Evolutionary conservation across 2,113 vertebrate species (phyloP), one percentile per base, ranked within the genome.

Genomic region (Mobula hypostoma): DNA sequence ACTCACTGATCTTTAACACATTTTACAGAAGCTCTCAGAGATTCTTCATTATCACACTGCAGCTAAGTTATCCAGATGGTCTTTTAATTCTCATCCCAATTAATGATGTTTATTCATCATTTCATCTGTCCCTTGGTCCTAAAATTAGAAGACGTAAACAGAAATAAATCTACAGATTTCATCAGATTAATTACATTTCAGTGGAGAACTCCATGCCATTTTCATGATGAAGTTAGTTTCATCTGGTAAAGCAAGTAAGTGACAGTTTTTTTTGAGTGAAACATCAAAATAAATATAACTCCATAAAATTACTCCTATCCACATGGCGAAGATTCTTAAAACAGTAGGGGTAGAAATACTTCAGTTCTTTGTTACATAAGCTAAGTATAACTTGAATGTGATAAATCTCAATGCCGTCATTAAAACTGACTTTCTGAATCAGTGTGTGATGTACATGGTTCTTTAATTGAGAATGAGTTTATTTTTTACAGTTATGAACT

Each of bases 21-120:
- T 2, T 63, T 66, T 77, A 77, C n/a, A 32, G 17, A 90, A 90
- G 14, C 58, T 85, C 82, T 27, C 7, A 19, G 61, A 90, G 85
- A 66, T 66, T 90, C 15, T 21, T 74, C 66, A 15, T 68, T 29
- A 90, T 90, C 29, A 36, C 4, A 15, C 29, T 61, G 61, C 61
- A 90, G 32, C 61, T 68, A 66, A 61, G 29, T 90, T 90, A 32
- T 90, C 61, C 85, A 90, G 85, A 90, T 68, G 85, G 85, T 90
- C 85, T 68, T 90, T 90, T 90, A 36, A 90, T 90, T 90, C 15
- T 90, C 61, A 90, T 66, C 85, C 85, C 85, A 90, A 90, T 90
- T 90, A 90, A 90, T 66, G 61, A 90, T 90, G 85, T 68, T 90
- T 63, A 66, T 90, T 90, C 85, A 90, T 90, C 61, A 88, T 27